phyloP scores from a whole-genome alignment of 1,140 invertebrate genomes.

The Aleiodes sp. region DNA sequence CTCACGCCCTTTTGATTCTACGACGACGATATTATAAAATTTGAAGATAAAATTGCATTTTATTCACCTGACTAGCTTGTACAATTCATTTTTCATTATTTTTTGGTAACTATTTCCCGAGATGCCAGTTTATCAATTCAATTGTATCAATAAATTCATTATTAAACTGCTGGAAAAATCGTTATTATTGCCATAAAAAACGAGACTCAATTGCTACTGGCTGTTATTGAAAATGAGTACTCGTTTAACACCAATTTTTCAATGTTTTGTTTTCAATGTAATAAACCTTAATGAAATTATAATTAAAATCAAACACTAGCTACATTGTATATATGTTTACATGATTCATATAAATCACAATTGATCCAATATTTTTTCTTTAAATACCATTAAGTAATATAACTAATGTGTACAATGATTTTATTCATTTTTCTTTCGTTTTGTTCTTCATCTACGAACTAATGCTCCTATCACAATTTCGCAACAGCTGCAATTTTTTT shows the following conservation, averaged over 20 bases:
- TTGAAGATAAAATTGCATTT: slow-evolving; percentile 38
- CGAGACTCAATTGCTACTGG: neutral
- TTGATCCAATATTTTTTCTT: slow-evolving; percentile 26
- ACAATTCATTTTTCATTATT: slow-evolving; percentile 41
- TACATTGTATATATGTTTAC: slow-evolving; percentile 23
- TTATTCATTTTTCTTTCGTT: slow-evolving; percentile 16
- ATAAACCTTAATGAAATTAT: slow-evolving; percentile 17
- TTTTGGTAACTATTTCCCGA: slow-evolving; percentile 25
- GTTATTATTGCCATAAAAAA: slow-evolving; percentile 8
- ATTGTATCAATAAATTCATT: slow-evolving; percentile 19
- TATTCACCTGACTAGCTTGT: slow-evolving; percentile 41
- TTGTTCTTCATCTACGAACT: slow-evolving; percentile 24
- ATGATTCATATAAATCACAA: slow-evolving; percentile 39
- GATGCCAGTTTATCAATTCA: slow-evolving; percentile 19
- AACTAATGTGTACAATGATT: neutral
- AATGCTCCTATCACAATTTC: slow-evolving; percentile 38
- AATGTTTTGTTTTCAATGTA: slow-evolving; percentile 5
- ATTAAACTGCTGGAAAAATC: slow-evolving; percentile 4
- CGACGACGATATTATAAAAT: neutral
- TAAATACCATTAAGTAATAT: slow-evolving; percentile 26
- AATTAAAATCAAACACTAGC: neutral
- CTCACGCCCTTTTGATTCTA: no score
- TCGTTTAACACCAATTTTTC: neutral
- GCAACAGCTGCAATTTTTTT: slow-evolving; percentile 29
- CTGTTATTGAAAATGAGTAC: slow-evolving; percentile 27